Percentiles rank a stretch among this genome's conserved stretches.
Evolutionary conservation across 2,888 invertebrate species (phyloP).

Genomic region (Cynaeus angustus): DNA sequence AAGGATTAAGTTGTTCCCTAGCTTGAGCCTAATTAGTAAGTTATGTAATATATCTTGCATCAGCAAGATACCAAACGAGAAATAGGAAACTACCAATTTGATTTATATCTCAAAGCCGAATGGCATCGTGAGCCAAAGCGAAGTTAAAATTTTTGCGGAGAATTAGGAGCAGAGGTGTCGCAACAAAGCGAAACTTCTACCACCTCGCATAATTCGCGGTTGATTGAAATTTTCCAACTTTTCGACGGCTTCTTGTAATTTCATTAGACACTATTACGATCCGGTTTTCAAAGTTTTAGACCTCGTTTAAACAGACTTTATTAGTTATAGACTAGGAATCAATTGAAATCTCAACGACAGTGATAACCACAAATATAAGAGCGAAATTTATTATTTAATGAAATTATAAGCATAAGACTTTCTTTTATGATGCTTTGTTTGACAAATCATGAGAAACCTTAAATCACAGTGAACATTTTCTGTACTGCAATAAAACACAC

Average conservation of each 20-base stretch:
- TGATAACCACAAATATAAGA: too few relatives aligned
- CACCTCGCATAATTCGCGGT: conserved; percentile 15
- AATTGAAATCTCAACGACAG: conserved; percentile 12
- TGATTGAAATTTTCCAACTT: conserved; percentile 27
- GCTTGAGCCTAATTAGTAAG: conserved; percentile 51
- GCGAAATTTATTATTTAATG: too few relatives aligned
- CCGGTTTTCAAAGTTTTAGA: conserved; percentile 23
- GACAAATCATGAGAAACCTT: too few relatives aligned
- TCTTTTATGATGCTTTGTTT: background rate
- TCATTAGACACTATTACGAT: conserved; percentile 30
- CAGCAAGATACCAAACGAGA: conserved; percentile 50
- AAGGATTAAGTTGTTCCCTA: conserved; percentile 50
- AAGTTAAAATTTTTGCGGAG: background rate
- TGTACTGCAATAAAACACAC: too few relatives aligned
- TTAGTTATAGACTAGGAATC: conserved; percentile 13
- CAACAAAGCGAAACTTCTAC: conserved; percentile 7
- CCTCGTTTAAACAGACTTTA: conserved; percentile 19
- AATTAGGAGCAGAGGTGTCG: conserved; percentile 6
- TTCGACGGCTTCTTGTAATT: conserved; percentile 27
- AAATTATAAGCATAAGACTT: conserved; percentile 15
- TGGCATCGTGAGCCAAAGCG: background rate
- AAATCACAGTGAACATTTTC: too few relatives aligned
- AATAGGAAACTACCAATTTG: conserved; percentile 49
- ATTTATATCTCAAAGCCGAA: conserved; percentile 45
- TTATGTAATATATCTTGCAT: conserved; percentile 57